Base-by-base conservation (phyloP, 2,888 invertebrate genomes). In the Spodoptera littoralis region DNA sequence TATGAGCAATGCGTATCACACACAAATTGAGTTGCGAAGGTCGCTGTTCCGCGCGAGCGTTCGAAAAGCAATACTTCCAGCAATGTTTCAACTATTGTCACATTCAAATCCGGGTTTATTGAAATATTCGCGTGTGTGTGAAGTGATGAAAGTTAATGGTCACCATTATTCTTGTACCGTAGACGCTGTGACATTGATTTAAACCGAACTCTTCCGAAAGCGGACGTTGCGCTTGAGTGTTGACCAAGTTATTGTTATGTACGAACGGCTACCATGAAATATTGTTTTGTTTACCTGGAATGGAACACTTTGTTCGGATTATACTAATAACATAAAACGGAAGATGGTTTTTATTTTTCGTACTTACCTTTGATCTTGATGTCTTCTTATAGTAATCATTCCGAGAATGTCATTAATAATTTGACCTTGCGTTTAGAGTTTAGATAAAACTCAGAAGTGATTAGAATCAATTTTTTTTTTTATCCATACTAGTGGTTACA, bases 101-200 rank as follows among this genome's bases (percentile, higher is more conserved):
- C 53, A 75, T 58, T 58, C 57, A 58, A 75, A 71, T 70, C 76
- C 65, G 68, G 65, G 65, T 76, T 52, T 79, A 79, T 76, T 76
- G 72, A 68, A 76, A 79, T 76, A 77, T 79, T 65, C 60, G 60
- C 67, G 63, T 65, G 71, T 77, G 73, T 77, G 74, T 69, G 75
- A 74, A 78, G 71, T 77, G 75, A 74, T 74, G 80, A 80, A 77
- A 74, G 66, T 77, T 77, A 72, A 77, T 80, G 68, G 65, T 55
- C 45, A 51, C 65, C 66, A 69, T 80, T 74, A 80, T 54, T 80
- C 77, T 66, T 71, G 65, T 64, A 18, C 47, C 47, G 49, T 69
- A 59, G 57, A 51, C 59, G 58, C 53, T 50, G 63, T 63, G 70
- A 67, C 71, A 59, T 77, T 80, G 78, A 78, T 78, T 75, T 78